Base-by-base conservation (phyloP, 64 coral and sea anemone species). In the Actinia equina region DNA sequence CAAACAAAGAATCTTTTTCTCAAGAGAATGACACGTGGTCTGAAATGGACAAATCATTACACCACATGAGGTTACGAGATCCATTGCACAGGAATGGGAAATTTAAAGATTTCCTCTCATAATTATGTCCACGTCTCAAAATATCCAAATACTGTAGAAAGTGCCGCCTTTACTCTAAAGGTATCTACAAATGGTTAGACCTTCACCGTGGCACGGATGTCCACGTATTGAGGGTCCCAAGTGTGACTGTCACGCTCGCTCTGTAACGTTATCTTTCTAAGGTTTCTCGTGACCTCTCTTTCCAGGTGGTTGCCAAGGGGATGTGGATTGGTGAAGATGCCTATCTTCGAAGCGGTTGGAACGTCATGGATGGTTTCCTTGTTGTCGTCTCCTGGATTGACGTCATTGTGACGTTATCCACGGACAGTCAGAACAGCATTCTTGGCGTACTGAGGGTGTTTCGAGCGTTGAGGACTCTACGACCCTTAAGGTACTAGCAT, bases 281-380 rank as follows among this genome's bases (percentile, higher is more conserved):
- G 1, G 7, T 30, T 52, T 5, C 63, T n/a, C 20, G 10, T 37
- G 8, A 10, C 19, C 22, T n/a, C 7, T 15, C 10, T 53, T 53
- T 82, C 11, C 56, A 99, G 97, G 86, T 99, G 10, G 74, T 95
- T 3, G 93, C 97, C 12, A 56, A 95, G 46, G 97, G 97, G 30
- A 52, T 99, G n/a, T 60, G 90, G 16, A 60, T 99, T 45, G 97
- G 97, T 13, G 84, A 30, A 8, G 64, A 90, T 16, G 82, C 97
- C 10, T 99, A 99, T 82, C 86, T 99, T 46, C 93, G 82, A 80
- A 95, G 85, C 78, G 88, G 85, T 7, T 99, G 97, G 97, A 99
- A 99, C 88, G 93, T 99, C 6, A 99, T 99, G 91, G 97, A 99
- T 52, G 97, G 97, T 5, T 82, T 93, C 44, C 41, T 99, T n/a